Evolutionary conservation across 92 coral and sea anemone species (phyloP), one percentile per base, ranked within the genome.

Genomic region (Plumapathes pennacea): DNA sequence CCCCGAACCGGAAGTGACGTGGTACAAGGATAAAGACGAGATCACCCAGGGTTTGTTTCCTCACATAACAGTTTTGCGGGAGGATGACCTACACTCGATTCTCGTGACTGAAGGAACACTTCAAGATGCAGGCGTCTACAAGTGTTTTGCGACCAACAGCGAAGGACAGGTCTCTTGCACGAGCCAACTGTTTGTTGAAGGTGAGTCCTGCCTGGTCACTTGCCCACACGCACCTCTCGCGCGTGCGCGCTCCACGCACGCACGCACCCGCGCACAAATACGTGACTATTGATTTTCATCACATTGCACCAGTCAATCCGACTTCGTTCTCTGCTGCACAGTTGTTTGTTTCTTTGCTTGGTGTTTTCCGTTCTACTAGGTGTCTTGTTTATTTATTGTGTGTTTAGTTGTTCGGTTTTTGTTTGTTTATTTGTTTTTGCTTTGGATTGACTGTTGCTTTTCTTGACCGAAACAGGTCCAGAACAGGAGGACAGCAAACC

Each of bases 81-180:
- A 92, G 26, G 92, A 67, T 29, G 85, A 92, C 53, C 71, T 92
- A 19, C 70, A 66, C 59, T 85, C 91, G 13, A 67, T 92, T 42
- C 59, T 89, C 50, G 80, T 92, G 50, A 83, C 90, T 3, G 97
- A 87, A 51, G 95, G 96, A 31, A 62, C 49, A 17, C 53, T 50
- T 10, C 59, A 76, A 46, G 97, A 92, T 46, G 83, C 92, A 0
- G 97, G 97, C 5, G 73, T 75, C 15, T 92, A 87, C 85, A 92
- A 92, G 57, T 89, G 95, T 33, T 64, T 76, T 6, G 97, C 97
- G 24, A 92, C 59, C 50, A 92, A 87, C 56, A 78, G 50, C 10
- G 76, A 62, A 2, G 97, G 97, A 21, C 91, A 92, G 48, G 84
- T 72, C 54, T 79, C 92, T 0, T 89, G 85, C 41, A 42, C 64